Base-by-base conservation (phyloP, 2,888 invertebrate genomes). In the Drosophila merina region DNA sequence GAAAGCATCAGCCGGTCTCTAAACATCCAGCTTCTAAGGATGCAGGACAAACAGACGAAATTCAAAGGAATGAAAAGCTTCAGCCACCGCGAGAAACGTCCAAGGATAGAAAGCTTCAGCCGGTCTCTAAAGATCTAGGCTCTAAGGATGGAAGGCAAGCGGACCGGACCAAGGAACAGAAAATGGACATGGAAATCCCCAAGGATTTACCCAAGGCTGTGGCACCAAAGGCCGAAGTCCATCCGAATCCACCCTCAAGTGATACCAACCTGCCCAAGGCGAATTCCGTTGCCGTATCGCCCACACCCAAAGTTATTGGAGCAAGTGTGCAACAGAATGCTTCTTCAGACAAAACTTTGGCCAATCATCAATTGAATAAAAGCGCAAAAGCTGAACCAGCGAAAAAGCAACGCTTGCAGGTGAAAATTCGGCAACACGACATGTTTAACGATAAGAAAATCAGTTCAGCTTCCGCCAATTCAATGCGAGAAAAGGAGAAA, bases 341-440 rank as follows among this genome's bases (percentile, higher is more conserved):
- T 10, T 8, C 45, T 3, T 50, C 50, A 20, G 36, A 14, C n/a
- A 59, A 57, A 8, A 42, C 49, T n/a, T 3, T 49, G 26, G 40
- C 62, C 20, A 62, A 69, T 56, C 56, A 52, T 47, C 56, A 44
- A 26, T n/a, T 55, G 8, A 20, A 45, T 3, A 51, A 51, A 28
- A 12, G 12, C 12, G 14, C 1, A 50, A 64, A 63, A 64, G 31
- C 31, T 12, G 50, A 50, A 8, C 54, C 54, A 0, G 7, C 51
- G 4, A 59, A 68, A n/a, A 59, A 44, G 36, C 69, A 62, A 12
- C 49, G 47, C 0, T 12, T 70, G 20, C 60, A 69, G 20, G 69
- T 70, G 10, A 70, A 70, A 36, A 31, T 70, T 25, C 55, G 51
- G 36, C 70, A 69, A 14, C 50, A 62, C 42, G 62, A 48, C n/a